Evolutionary conservation across 2,888 invertebrate genomes (phyloP).

Genomic region (Sussaba pulchella): DNA sequence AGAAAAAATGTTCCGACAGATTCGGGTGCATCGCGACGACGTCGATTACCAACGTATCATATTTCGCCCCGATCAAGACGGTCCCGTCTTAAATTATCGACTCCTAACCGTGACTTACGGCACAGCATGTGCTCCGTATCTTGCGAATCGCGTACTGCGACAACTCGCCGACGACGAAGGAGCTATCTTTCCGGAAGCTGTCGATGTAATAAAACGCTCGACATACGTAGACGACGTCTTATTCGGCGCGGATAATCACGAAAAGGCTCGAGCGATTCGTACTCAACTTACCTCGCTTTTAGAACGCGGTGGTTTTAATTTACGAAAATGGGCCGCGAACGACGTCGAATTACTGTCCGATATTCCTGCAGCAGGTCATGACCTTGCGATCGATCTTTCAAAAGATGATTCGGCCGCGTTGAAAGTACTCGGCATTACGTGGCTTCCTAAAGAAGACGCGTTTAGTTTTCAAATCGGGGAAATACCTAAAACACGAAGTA

Average conservation of each 20-base stretch:
- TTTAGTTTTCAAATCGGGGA: conserved; percentile 34
- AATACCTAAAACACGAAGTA: too few relatives aligned
- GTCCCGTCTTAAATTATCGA: conserved; percentile 46
- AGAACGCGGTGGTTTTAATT: conserved; percentile 35
- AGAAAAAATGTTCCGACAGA: conserved; percentile 56
- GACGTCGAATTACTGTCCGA: conserved; percentile 19
- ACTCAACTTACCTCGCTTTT: conserved; percentile 29
- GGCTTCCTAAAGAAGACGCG: conserved; percentile 38
- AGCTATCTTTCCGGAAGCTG: conserved; percentile 58
- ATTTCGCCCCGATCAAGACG: conserved; percentile 63
- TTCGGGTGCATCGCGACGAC: conserved; percentile 52
- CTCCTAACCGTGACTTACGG: conserved; percentile 72
- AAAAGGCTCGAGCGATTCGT: conserved; percentile 15
- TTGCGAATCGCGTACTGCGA: conserved; percentile 58
- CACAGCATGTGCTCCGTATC: conserved; percentile 61
- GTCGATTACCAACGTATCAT: conserved; percentile 70
- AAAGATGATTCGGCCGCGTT: conserved; percentile 36
- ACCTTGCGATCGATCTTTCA: conserved; percentile 28
- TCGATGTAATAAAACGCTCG: conserved; percentile 58
- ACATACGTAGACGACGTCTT: conserved; percentile 69
- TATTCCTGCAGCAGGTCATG: conserved; percentile 8
- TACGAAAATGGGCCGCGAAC: conserved; percentile 50
- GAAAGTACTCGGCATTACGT: conserved; percentile 46
- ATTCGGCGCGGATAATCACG: conserved; percentile 40
- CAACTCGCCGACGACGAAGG: conserved; percentile 65